Evolutionary conservation across 2,113 vertebrate genomes (phyloP).

Genomic region (Rana temporaria): DNA sequence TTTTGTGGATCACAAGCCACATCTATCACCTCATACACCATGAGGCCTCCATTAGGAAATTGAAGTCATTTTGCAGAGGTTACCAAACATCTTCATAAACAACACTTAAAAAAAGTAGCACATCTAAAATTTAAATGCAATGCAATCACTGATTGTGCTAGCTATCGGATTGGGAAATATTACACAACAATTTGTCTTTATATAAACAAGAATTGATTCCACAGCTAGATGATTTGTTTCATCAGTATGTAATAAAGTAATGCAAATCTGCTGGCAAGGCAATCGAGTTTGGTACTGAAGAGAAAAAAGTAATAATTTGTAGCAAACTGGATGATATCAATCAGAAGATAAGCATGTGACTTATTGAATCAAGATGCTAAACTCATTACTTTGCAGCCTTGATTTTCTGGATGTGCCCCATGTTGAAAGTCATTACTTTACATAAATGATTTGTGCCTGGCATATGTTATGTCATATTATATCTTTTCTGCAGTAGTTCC

Average conservation of each 20-base stretch:
- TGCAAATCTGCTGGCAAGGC: slow-evolving; percentile 48
- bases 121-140: slow-evolving; percentile 49
- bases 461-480: slow-evolving; percentile 28
- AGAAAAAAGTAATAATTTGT: slow-evolving; percentile 42
- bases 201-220: slow-evolving; percentile 54
- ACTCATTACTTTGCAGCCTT: slow-evolving; percentile 25
- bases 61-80: slow-evolving; percentile 24
- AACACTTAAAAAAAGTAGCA: slow-evolving; percentile 6
- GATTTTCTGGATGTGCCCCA: slow-evolving; percentile 34
- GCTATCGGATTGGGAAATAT: slow-evolving; percentile 27
- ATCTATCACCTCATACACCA: not conserved
- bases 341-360: slow-evolving; percentile 42
- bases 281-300: slow-evolving; percentile 26
- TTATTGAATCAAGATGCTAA: slow-evolving; percentile 30
- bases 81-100: slow-evolving; percentile 16
- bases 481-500: not conserved
- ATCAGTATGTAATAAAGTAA: slow-evolving; percentile 49
- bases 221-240: slow-evolving; percentile 47
- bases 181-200: slow-evolving; percentile 49
- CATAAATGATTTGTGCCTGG: slow-evolving; percentile 26
- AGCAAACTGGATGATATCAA: slow-evolving; percentile 49
- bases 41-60: slow-evolving; percentile 14
- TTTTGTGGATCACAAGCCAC: slow-evolving; percentile 1
- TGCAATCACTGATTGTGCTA: slow-evolving; percentile 26
- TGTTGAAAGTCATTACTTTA: slow-evolving; percentile 31